These are phyloP conservation scores for Drosophila serrata DNA, from an alignment of 1,140 invertebrate genomes.

Conservation along the genomic window DNA sequence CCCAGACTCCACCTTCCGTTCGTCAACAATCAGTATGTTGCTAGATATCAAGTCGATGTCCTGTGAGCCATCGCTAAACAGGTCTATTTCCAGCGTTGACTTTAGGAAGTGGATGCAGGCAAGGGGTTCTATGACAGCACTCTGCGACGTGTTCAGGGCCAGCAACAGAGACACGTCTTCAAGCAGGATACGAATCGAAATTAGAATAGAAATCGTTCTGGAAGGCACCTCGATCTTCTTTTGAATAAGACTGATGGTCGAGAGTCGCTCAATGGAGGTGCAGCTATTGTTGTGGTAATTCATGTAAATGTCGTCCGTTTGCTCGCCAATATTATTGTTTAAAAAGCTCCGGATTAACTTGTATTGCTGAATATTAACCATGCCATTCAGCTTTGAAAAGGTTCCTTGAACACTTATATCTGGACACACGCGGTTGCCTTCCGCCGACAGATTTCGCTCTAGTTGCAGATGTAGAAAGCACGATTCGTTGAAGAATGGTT, in stretches of 20 bases:
- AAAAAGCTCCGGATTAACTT: constrained; percentile 95
- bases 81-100: constrained; percentile 93
- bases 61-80: constrained; percentile 94
- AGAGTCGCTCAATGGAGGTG: constrained; percentile 69
- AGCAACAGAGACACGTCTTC: constrained; percentile 94
- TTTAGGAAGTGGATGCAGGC: constrained; percentile 97
- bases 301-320: constrained; percentile 89
- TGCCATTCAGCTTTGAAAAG: constrained; percentile 93
- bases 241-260: constrained; percentile 48
- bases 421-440: constrained; percentile 87
- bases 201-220: constrained; percentile 89
- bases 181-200: constrained; percentile 93
- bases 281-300: constrained; percentile 61
- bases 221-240: constrained; percentile 38
- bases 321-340: constrained; percentile 96
- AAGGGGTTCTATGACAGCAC: constrained; percentile 86
- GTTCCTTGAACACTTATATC: constrained; percentile 95
- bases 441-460: constrained; percentile 92
- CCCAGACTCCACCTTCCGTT: constrained; percentile 84
- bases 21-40: constrained; percentile 95
- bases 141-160: constrained; percentile 79
- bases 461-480: constrained; percentile 92
- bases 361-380: constrained; percentile 95
- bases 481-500: constrained; percentile 91
- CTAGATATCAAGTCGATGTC: constrained; percentile 97